phyloP scores from a whole-genome alignment of 2,888 invertebrate genomes.

The Ormia ochracea region DNA sequence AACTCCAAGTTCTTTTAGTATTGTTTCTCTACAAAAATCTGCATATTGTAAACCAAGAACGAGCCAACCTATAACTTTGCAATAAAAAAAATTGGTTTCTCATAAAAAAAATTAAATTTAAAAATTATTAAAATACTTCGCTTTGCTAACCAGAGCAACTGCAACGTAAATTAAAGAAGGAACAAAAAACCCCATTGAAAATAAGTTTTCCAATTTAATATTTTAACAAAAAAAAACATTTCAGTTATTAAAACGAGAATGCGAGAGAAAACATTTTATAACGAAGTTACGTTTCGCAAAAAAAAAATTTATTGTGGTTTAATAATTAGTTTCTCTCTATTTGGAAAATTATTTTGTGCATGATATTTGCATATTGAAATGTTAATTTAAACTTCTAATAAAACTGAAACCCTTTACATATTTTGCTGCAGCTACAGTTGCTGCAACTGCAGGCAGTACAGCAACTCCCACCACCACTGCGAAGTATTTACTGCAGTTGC shows the following conservation, averaged over 20 bases:
- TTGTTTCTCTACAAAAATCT: no score
- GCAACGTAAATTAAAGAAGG: not conserved
- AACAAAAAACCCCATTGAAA: not conserved
- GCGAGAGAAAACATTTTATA: not conserved
- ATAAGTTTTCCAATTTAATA: not conserved
- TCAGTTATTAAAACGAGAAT: not conserved
- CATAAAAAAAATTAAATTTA: no score
- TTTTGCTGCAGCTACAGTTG: not conserved
- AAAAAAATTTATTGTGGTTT: constrained; percentile 6
- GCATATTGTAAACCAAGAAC: no score
- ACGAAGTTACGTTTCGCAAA: not conserved
- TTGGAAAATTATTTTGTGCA: not conserved
- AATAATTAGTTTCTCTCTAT: not conserved
- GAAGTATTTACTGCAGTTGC: not conserved
- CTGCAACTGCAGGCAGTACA: no score
- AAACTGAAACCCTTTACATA: constrained; percentile 1
- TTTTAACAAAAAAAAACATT: no score
- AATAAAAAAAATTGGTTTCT: no score
- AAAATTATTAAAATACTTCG: not conserved
- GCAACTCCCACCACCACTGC: not conserved
- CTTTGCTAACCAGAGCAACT: not conserved
- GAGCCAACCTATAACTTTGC: no score
- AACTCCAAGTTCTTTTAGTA: no score
- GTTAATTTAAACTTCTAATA: constrained; percentile 20
- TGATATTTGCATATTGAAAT: constrained; percentile 10